A percentile compares a stretch with the other conserved stretches of the same genome.
Conservation (phyloP, 2,113 vertebrate species). For the Bostrychus sinensis region DNA sequence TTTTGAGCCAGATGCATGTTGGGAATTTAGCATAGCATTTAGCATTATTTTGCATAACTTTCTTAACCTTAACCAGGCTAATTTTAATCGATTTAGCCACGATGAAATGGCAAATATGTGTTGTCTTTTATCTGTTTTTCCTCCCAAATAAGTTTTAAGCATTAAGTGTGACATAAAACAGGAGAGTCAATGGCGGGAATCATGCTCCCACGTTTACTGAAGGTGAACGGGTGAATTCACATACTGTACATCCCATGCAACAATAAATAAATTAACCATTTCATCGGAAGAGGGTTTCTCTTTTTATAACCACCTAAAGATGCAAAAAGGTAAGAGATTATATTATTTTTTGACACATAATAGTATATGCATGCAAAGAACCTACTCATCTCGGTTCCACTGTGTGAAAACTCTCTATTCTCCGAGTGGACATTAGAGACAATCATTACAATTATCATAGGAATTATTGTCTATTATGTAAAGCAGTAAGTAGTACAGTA, state of each 20-base stretch:
- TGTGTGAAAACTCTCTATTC: constrained; percentile 84
- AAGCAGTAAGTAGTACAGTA: constrained; percentile 82
- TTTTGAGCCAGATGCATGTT: not conserved
- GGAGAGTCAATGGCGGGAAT: constrained; percentile 56
- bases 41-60: not conserved
- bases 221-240: constrained; percentile 75
- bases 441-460: constrained; percentile 86
- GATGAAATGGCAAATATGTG: not conserved
- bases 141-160: constrained; percentile 38
- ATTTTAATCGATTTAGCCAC: not conserved
- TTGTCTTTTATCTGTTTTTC: not conserved
- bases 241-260: constrained; percentile 82
- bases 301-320: constrained; percentile 86
- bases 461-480: constrained; percentile 86
- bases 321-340: constrained; percentile 90
- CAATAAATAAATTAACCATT: constrained; percentile 74
- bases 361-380: constrained; percentile 96
- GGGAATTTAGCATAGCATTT: not conserved
- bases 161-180: constrained; percentile 48
- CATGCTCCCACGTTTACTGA: constrained; percentile 75
- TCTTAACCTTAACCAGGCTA: not conserved
- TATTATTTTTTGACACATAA: constrained; percentile 86
- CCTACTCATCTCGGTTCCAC: constrained; percentile 87
- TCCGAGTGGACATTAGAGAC: constrained; percentile 86
- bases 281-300: constrained; percentile 81